These are phyloP conservation scores for Anguilla anguilla DNA, from an alignment of 2,797 vertebrate species.

Conservation along the genomic window DNA sequence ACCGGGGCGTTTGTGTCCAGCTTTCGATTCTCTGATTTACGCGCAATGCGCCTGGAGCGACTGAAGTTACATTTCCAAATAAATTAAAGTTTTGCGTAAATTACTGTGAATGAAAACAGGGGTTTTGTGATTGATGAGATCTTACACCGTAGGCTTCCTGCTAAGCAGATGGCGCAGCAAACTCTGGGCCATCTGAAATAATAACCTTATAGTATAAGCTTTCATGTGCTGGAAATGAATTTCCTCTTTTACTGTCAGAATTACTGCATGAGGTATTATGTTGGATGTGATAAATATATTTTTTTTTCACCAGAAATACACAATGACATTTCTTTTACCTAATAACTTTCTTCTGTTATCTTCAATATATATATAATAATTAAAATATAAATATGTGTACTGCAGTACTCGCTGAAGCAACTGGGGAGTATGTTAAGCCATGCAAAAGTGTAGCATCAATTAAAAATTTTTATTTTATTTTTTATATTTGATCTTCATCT, in stretches of 20 bases:
- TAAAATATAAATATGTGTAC: background rate
- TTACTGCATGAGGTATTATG: background rate
- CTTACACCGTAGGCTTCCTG: background rate
- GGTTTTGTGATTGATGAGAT: background rate
- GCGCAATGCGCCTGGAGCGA: background rate
- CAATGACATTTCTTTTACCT: background rate
- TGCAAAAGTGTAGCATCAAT: background rate
- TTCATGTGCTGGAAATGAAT: background rate
- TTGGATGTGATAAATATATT: background rate
- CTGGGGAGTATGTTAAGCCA: background rate
- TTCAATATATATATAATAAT: background rate
- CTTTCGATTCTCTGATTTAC: background rate
- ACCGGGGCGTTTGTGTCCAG: background rate
- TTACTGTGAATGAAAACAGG: background rate
- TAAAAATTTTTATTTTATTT: no score
- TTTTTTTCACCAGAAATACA: background rate
- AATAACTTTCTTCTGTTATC: background rate
- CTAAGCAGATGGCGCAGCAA: background rate
- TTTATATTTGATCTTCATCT: background rate
- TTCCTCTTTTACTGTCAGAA: background rate
- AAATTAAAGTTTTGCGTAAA: background rate
- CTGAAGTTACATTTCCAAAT: background rate
- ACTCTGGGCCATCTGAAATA: no score
- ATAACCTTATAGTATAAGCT: no score
- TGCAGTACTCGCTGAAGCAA: background rate